phyloP scores from a whole-genome alignment of 2,113 vertebrate genomes.

The Trichechus manatus region DNA sequence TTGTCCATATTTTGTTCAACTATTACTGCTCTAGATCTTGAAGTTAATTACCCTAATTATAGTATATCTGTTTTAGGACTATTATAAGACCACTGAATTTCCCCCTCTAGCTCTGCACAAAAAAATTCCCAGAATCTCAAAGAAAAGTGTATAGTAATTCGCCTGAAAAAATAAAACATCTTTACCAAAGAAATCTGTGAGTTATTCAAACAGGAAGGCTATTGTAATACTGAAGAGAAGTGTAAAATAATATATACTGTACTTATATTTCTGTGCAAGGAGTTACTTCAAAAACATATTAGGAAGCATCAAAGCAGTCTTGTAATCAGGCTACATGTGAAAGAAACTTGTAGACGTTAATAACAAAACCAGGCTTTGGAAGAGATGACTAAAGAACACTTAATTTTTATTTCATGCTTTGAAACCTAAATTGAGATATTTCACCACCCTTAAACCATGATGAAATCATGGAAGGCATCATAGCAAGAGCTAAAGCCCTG shows the following conservation, averaged over 20 bases:
- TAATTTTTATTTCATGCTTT: constrained; percentile 64
- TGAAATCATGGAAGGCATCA: constrained; percentile 59
- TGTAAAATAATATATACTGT: background rate
- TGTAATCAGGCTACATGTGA: constrained; percentile 17
- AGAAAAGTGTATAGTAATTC: background rate
- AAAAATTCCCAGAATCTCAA: constrained; percentile 9
- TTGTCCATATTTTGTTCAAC: background rate
- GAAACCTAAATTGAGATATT: constrained; percentile 57
- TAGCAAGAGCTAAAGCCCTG: constrained; percentile 37
- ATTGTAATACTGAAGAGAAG: background rate
- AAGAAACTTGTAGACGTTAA: constrained; percentile 47
- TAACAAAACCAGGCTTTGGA: constrained; percentile 58
- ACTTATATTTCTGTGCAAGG: background rate
- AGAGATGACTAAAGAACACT: constrained; percentile 3
- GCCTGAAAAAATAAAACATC: background rate
- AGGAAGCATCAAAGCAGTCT: background rate
- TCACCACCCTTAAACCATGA: constrained; percentile 51
- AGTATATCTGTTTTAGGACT: background rate
- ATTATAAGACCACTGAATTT: background rate
- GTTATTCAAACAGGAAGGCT: background rate
- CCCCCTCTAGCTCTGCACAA: background rate
- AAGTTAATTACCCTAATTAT: background rate
- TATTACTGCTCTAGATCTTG: background rate
- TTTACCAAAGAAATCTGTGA: background rate
- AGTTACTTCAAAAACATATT: constrained; percentile 38